Base-by-base conservation (phyloP, 2,888 invertebrate species). In the Calliphora vomitoria region DNA sequence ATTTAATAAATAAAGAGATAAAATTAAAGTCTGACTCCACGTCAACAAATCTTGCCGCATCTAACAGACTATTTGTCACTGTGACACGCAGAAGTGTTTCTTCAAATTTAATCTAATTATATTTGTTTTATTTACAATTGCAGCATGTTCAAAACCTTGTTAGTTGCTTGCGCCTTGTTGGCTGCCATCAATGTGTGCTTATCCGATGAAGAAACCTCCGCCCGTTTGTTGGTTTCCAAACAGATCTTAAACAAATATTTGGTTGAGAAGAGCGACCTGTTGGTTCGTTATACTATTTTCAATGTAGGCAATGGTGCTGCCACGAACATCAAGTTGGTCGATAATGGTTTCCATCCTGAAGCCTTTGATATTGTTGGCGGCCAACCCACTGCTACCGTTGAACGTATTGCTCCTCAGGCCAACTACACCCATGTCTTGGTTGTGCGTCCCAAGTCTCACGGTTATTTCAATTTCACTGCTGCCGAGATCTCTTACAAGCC, bases 381-480 rank as follows among this genome's bases (percentile, higher is more conserved):
- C 68, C 96, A 97, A 93, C 94, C 98, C 83, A 95, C 96, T 53
- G 96, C 97, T 0, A 95, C 95, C 90, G 96, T 99, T 91, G 98
- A 98, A 91, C 95, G 98, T 90, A 97, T 99, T 92, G 96, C 98
- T 18, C 98, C 99, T 6, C 97, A 97, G 91, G 97, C 97, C 15
- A 99, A 99, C 94, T 97, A 98, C 3, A 97, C 98, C 0, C 99
- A 99, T 93, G 97, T 98, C 5, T 97, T 98, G 25, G 97, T 99
- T 8, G 96, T 99, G 13, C 95, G 97, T 88, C 99, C 99, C 5
- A 96, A 96, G 91, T 96, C 96, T 91, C 97, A 95, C 92, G 99
- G 99, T 44, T 98, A 98, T 93, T 99, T 98, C 95, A 99, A 99
- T 94, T 99, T 99, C 93, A 97, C 99, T 3, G 96, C 99, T 75